Conservation (phyloP, 2,797 vertebrate genomes). For the Coluber constrictor region DNA sequence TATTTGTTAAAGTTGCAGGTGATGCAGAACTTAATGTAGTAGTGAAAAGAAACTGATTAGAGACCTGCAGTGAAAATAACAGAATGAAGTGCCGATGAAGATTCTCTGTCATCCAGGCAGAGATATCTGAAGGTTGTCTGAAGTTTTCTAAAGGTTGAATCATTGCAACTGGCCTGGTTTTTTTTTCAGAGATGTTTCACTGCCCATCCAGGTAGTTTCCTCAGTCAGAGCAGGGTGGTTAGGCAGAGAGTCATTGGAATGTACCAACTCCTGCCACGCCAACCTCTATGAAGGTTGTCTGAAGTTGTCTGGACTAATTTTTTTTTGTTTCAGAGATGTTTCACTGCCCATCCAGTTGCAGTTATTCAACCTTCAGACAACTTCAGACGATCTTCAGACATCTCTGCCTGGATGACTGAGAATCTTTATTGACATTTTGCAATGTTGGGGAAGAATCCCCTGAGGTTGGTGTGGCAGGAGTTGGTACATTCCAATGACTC, state of each 20-base stretch:
- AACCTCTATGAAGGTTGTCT: too few relatives aligned
- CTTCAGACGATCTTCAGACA: neutral
- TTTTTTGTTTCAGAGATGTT: too few relatives aligned
- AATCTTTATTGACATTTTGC: neutral
- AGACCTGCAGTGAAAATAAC: neutral
- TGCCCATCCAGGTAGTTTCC: too few relatives aligned
- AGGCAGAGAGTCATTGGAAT: too few relatives aligned
- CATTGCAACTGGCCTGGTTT: neutral
- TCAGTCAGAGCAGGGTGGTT: too few relatives aligned
- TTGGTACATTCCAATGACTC: neutral
- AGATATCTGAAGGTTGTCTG: neutral
- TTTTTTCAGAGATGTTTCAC: too few relatives aligned
- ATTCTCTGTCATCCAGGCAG: too few relatives aligned
- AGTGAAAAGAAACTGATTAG: neutral
- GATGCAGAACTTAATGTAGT: neutral
- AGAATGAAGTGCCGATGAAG: neutral
- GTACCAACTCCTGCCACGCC: too few relatives aligned
- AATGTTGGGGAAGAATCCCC: neutral
- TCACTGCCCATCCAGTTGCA: too few relatives aligned
- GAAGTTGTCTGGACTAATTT: too few relatives aligned
- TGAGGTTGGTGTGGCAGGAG: neutral
- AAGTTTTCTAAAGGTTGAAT: neutral
- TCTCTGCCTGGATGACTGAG: neutral
- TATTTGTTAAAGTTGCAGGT: neutral
- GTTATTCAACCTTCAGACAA: neutral